Evolutionary conservation across 2,888 invertebrate genomes (phyloP).

Genomic region (Agonum fuliginosum): DNA sequence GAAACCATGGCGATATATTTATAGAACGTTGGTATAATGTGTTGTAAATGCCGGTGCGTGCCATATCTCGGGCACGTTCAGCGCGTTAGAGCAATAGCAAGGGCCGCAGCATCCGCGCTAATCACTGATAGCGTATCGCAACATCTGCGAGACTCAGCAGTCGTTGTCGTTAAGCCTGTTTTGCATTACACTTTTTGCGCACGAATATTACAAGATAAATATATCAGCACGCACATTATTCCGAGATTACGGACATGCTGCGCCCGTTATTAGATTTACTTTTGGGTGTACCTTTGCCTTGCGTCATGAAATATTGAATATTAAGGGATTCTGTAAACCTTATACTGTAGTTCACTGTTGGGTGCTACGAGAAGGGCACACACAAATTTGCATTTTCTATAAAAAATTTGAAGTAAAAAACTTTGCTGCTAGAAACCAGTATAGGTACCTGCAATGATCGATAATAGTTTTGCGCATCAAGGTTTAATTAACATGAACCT

Average conservation of each 20-base stretch:
- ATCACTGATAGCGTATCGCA: slow-evolving; percentile 9
- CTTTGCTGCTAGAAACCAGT: no score
- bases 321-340: no score
- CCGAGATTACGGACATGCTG: neutral
- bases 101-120: neutral
- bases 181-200: neutral
- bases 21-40: neutral
- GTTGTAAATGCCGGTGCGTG: neutral
- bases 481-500: no score
- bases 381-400: no score
- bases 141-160: slow-evolving; percentile 1
- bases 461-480: no score
- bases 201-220: slow-evolving; percentile 5
- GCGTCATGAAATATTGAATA: neutral
- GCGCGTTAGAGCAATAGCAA: neutral
- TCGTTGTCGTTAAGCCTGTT: slow-evolving; percentile 6
- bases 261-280: neutral
- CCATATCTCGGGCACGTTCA: neutral
- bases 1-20: neutral
- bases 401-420: no score
- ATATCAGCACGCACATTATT: neutral
- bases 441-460: no score
- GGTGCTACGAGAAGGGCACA: no score
- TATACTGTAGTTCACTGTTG: no score
- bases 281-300: neutral